Evolutionary conservation across 2,797 vertebrate genomes (phyloP), one percentile per base, ranked within the genome.

Genomic region (Morelia viridis): DNA sequence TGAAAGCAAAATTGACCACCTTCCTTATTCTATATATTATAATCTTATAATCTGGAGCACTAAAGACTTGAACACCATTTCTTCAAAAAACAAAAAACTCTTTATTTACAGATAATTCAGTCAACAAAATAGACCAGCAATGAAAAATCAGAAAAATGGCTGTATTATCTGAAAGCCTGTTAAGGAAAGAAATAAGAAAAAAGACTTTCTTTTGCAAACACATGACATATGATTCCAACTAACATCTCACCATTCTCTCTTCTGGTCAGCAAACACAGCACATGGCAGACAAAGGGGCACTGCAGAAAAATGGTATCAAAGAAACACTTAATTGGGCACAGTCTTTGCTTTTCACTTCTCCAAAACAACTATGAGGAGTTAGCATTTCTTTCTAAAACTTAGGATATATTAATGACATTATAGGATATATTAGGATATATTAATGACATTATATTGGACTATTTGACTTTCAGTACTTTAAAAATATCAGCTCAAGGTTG

Each of bases 221-320:
- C n/a, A 76, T 46, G 56, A 57, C 5, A 22, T 13, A 22, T 57
- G 46, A 83, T 57, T 87, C 58, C 50, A 92, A 41, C 28, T 19
- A 50, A 56, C 35, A 60, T 57, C 41, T 98, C 96, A 99, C 99
- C 98, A 89, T 96, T 98, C 95, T 99, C 98, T 95, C 96, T 98
- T 95, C 96, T 98, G 86, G 99, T 99, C 96, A 99, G 96, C 96
- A 99, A 98, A 97, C 98, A 99, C 19, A 99, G 95, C 84, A 99
- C 80, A 86, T 99, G 98, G 96, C 99, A 99, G 91, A 98, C n/a
- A 22, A 97, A 99, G 85, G 99, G 99, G 92, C 98, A 98, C 99
- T 99, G 97, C 93, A 97, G 97, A 87, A 95, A 95, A 85, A 56
- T 83, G 88, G 53, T 24, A 22, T 87, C 28, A 8, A 87, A 57